These are phyloP conservation scores for Nemoura dubitans DNA, from an alignment of 2,888 invertebrate genomes.

Conservation along the genomic window DNA sequence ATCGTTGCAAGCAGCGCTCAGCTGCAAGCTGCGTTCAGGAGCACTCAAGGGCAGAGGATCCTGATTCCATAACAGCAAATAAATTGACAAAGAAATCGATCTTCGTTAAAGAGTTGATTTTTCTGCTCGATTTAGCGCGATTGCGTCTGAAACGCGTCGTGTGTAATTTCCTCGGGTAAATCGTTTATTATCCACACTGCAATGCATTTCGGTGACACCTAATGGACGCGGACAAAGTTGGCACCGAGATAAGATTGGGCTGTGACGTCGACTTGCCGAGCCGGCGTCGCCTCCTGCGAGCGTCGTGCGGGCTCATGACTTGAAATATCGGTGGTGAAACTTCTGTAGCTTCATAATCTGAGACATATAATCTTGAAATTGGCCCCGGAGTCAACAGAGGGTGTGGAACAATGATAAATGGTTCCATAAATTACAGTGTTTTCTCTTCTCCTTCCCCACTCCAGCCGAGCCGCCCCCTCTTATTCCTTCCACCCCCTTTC, in stretches of 20 bases:
- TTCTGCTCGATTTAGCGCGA: slow-evolving; percentile 32
- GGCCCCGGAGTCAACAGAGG: slow-evolving; percentile 61
- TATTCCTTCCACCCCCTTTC: slow-evolving; percentile 37
- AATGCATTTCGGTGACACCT: slow-evolving; percentile 17
- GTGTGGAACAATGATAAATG: slow-evolving; percentile 65
- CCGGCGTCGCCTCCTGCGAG: background rate
- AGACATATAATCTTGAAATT: slow-evolving; percentile 67
- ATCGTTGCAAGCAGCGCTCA: background rate
- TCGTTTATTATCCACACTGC: slow-evolving; percentile 40
- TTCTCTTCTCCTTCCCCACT: slow-evolving; percentile 54
- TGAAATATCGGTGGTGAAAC: slow-evolving; percentile 44
- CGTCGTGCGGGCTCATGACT: background rate
- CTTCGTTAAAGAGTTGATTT: slow-evolving; percentile 33
- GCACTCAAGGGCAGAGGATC: background rate
- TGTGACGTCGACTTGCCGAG: background rate
- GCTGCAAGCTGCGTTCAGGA: background rate
- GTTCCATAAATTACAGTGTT: slow-evolving; percentile 60
- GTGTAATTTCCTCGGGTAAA: slow-evolving; percentile 31
- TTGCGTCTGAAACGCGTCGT: background rate
- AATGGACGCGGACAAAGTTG: slow-evolving; percentile 21
- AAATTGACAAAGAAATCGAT: slow-evolving; percentile 10
- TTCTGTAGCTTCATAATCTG: slow-evolving; percentile 55
- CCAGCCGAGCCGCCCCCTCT: slow-evolving; percentile 42
- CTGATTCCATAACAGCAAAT: slow-evolving; percentile 16
- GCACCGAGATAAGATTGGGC: slow-evolving; percentile 35